Evolutionary conservation across 2,113 vertebrate genomes (phyloP), one percentile per base, ranked within the genome.

Genomic region (Porphyrio hochstetteri): DNA sequence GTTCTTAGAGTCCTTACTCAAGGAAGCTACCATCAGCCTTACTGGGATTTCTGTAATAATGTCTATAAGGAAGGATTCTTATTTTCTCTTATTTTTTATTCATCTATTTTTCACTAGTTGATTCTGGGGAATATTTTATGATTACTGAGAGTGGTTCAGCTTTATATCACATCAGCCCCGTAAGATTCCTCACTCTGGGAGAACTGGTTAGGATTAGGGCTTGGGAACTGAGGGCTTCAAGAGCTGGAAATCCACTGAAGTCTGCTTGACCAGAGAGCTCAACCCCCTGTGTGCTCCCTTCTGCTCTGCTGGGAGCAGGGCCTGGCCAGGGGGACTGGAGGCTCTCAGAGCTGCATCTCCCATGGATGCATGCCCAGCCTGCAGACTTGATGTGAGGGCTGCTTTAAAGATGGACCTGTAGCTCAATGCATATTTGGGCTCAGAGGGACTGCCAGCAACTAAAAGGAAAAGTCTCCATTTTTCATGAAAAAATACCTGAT

Each of bases 241-340:
- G 63, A 70, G 44, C 48, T 75, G 42, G 75, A 77, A 89, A 72
- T 46, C 33, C 4, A 3, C 8, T 42, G 13, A 76, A 46, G 35
- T 56, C 31, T n/a, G 13, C 53, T 79, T 42, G 38, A 6, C 15
- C 29, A 27, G n/a, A 67, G 46, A 67, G 24, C 35, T 52, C 19
- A 57, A 16, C 10, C 53, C 48, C 0, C 3, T 4, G 3, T 21
- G 70, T 42, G 29, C 35, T 20, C 44, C 3, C 1, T 16, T 65
- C 17, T 67, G 40, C 11, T 15, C 25, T 48, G 28, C 18, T 12
- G 24, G 20, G 14, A 20, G 46, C 0, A 11, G 36, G 23, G 35
- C 2, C 1, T 44, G 52, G 9, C 14, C 4, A 14, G 7, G 33
- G 50, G 48, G 13, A 20, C 10, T 7, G 7, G 44, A 38, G 35